phyloP scores from a whole-genome alignment of 37 sponge, comb jelly and placozoan genomes.

The Cladorhizidae sp. region DNA sequence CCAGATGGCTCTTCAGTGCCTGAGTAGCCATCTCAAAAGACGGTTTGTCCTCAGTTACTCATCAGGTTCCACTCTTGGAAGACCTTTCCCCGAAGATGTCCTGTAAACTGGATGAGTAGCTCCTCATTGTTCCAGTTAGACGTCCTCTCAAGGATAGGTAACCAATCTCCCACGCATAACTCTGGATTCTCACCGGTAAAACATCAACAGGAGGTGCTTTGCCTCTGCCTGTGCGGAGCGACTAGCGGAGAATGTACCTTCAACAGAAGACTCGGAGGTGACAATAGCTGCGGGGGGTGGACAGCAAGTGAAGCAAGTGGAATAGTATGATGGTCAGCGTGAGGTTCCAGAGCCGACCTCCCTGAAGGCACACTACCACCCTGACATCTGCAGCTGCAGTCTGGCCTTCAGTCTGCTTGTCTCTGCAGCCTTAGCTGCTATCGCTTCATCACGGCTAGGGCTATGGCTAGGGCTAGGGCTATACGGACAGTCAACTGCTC shows the following conservation, averaged over 20 bases:
- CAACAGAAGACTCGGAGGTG: not conserved
- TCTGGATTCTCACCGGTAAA: slow-evolving; percentile 1
- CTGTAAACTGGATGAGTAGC: too few species aligned
- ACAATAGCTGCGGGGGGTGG: not conserved
- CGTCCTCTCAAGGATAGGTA: slow-evolving; percentile 9
- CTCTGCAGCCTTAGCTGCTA: not conserved
- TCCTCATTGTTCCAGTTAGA: slow-evolving; percentile 15
- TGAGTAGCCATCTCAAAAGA: not conserved
- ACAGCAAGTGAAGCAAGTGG: not conserved
- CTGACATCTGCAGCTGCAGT: not conserved
- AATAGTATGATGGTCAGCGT: not conserved
- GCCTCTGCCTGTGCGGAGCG: not conserved
- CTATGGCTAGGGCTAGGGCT: too few species aligned
- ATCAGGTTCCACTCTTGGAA: slow-evolving; percentile 31
- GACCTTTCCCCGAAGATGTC: slow-evolving; percentile 4
- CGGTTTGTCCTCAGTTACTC: not conserved
- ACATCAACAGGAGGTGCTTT: not conserved
- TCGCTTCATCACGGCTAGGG: not conserved
- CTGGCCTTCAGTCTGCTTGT: not conserved
- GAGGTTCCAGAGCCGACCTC: not conserved
- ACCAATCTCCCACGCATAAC: slow-evolving; percentile 26
- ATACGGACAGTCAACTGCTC: slow-evolving; percentile 15
- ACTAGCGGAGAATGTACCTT: too few species aligned
- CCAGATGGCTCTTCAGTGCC: slow-evolving; percentile 15
- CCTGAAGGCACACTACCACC: too few species aligned